A percentile compares a stretch with the other conserved stretches of the same genome.
Evolutionary conservation across 2,797 vertebrate species (phyloP).

Genomic region (Simalia tracyae): DNA sequence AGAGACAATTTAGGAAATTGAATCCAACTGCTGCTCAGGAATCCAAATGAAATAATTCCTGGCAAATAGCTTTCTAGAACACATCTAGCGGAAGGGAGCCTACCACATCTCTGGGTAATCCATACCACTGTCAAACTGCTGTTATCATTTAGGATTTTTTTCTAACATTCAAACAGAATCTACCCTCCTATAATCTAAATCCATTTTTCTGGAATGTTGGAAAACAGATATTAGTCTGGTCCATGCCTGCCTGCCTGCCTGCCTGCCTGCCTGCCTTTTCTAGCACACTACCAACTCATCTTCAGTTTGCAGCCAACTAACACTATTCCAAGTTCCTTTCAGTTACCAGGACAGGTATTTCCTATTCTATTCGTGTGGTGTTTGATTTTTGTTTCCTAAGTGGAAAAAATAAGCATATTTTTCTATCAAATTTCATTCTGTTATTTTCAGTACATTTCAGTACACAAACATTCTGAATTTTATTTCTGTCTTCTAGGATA

Average conservation of each 20-base stretch:
- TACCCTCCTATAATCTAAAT: not conserved
- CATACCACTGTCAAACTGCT: not conserved
- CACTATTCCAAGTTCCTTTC: not conserved
- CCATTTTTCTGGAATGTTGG: not conserved
- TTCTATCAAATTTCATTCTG: not conserved
- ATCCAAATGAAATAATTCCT: not conserved
- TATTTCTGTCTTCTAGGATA: too few species aligned
- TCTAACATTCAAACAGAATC: not conserved
- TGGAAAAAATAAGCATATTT: not conserved
- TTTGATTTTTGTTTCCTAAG: not conserved
- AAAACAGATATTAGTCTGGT: not conserved
- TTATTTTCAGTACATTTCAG: not conserved
- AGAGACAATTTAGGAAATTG: not conserved
- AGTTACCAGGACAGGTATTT: not conserved
- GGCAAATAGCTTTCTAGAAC: not conserved
- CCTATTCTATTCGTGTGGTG: not conserved
- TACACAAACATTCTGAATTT: not conserved
- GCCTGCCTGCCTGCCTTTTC: not conserved
- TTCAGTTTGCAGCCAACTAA: not conserved
- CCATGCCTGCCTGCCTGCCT: not conserved
- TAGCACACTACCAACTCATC: not conserved
- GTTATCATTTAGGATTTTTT: not conserved
- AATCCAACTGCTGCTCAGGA: not conserved
- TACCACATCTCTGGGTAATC: not conserved
- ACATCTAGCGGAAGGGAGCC: not conserved